Evolutionary conservation across 2,797 vertebrate genomes (phyloP), one percentile per base, ranked within the genome.

Genomic region (Chaetophractus vellerosus): DNA sequence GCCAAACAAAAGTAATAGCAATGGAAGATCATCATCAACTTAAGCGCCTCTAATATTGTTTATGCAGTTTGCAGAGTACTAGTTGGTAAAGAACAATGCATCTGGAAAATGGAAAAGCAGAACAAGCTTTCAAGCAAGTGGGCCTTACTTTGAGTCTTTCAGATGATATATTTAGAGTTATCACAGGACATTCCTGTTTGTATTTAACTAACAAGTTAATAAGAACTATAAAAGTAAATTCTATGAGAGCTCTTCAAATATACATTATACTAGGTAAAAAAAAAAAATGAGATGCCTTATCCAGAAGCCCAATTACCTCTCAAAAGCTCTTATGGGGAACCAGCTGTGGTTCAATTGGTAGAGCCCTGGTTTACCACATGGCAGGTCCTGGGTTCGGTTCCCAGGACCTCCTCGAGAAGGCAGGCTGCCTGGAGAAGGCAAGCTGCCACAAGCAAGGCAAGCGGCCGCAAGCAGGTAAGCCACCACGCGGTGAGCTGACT

Each of bases 151-250:
- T 12, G 48, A 38, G 26, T 57, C 63, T 90, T 72, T 57, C 36
- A 19, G 64, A 69, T 86, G 18, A 78, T 33, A 26, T 55, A 72
- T 38, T 82, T 91, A 50, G 86, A 87, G 90, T 71, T 96, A 88
- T 84, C 96, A 93, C 61, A 96, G 90, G 97, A 95, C 87, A 80
- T 94, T 95, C 87, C 63, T 68, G 85, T 96, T n/a, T 16, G 59
- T 36, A 50, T 66, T 76, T 78, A 89, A 91, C 80, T 69, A 97
- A 95, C 14, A 28, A 86, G 59, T 68, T 72, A 71, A 71, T 63
- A 85, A 75, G 76, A 90, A 75, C 9, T 6, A 2, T 69, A 38
- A 86, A 90, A 63, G n/a, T 16, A 88, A 66, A 81, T 36, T 88
- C 55, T 76, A 3, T 38, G 68, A 85, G 63, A 38, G n/a, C 5